Evolutionary conservation across 2,888 invertebrate genomes (phyloP).

Genomic region (Slavum lentiscoides): DNA sequence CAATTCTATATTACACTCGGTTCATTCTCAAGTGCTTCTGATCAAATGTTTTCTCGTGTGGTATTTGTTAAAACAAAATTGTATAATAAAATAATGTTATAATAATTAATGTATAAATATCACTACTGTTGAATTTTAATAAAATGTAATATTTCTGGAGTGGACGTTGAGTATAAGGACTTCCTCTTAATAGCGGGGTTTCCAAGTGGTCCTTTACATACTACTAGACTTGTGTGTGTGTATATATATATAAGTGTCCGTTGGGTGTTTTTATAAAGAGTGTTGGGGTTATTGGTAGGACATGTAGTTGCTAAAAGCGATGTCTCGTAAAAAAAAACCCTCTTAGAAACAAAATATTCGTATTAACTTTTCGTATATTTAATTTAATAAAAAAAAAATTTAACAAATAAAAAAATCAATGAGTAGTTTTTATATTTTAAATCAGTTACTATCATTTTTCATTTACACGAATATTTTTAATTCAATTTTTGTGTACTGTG

Average conservation of each 20-base stretch:
- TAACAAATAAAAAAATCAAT: no score
- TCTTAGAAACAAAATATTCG: no score
- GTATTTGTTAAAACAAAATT: neutral
- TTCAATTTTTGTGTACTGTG: no score
- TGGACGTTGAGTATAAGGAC: constrained; percentile 15
- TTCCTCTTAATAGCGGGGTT: constrained; percentile 16
- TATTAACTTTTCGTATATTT: no score
- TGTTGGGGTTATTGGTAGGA: neutral
- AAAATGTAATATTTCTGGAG: neutral
- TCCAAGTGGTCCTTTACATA: neutral
- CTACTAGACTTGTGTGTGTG: constrained; percentile 1
- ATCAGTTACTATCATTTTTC: no score
- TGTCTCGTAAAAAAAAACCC: neutral
- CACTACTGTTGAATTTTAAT: constrained; percentile 9
- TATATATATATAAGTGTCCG: neutral
- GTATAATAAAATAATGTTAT: neutral
- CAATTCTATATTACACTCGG: constrained; percentile 21
- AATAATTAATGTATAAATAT: constrained; percentile 1
- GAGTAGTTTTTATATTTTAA: no score
- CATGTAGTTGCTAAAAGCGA: neutral
- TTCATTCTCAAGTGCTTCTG: neutral
- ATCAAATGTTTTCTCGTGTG: neutral
- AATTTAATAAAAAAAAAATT: no score
- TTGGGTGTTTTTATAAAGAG: neutral
- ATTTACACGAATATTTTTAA: no score